Percentiles rank a stretch among this genome's conserved stretches.
These are phyloP conservation scores for Drosophila stalkeri DNA, from an alignment of 2,888 invertebrate genomes.

Conservation along the genomic window DNA sequence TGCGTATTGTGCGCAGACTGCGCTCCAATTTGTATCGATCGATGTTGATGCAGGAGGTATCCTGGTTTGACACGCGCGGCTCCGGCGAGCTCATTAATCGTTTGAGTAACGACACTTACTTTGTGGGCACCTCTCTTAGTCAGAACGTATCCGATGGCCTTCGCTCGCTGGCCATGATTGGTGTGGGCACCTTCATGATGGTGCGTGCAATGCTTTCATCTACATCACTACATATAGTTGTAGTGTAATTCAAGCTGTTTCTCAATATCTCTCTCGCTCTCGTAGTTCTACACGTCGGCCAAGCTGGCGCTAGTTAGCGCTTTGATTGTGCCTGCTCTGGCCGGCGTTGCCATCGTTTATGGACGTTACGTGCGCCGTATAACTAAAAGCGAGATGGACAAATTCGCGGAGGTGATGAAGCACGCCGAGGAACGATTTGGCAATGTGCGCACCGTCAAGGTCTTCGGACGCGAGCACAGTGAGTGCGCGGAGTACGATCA, in stretches of 20 bases:
- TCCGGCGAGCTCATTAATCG: conserved; percentile 97
- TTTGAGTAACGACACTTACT: conserved; percentile 94
- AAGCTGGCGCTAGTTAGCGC: conserved; percentile 94
- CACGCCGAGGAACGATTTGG: conserved; percentile 96
- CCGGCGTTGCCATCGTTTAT: conserved; percentile 92
- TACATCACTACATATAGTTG: no score
- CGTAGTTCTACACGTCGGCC: conserved; percentile 91
- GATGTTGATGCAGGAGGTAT: conserved; percentile 94
- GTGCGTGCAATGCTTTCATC: conserved; percentile 85
- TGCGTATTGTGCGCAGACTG: conserved; percentile 93
- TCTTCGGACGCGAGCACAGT: conserved; percentile 93
- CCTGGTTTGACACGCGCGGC: conserved; percentile 95
- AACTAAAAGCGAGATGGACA: conserved; percentile 92
- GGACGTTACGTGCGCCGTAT: conserved; percentile 94
- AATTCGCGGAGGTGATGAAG: conserved; percentile 88
- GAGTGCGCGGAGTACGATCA: conserved; percentile 90
- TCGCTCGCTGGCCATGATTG: conserved; percentile 93
- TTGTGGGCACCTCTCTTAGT: conserved; percentile 96
- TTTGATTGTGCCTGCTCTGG: conserved; percentile 95
- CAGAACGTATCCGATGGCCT: conserved; percentile 98
- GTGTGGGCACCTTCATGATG: conserved; percentile 97
- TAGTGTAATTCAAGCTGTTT: no score
- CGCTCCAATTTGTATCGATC: conserved; percentile 92
- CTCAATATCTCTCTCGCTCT: background rate
- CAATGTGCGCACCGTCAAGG: conserved; percentile 96